phyloP scores from a whole-genome alignment of 2,888 invertebrate species.

The Erynnis tages region DNA sequence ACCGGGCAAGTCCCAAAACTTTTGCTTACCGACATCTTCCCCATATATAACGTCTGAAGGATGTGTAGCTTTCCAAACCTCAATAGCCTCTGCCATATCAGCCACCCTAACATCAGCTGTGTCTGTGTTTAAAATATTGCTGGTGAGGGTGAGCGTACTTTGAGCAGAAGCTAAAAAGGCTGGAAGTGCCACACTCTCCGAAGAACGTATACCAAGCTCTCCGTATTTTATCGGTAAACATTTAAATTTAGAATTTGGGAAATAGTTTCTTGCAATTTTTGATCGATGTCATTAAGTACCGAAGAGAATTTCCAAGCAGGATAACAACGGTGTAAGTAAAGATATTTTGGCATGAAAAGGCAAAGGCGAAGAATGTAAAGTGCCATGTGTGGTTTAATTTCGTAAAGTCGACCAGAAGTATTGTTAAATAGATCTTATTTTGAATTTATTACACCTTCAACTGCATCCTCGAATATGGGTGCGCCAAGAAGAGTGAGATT shows the following conservation, averaged over 20 bases:
- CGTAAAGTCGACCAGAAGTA: no score
- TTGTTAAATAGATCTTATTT: no score
- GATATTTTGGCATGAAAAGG: background rate
- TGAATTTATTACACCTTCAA: no score
- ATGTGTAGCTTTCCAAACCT: background rate
- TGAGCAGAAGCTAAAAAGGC: slow-evolving; percentile 7
- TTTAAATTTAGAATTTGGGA: slow-evolving; percentile 2
- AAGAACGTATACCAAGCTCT: background rate
- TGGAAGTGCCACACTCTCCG: slow-evolving; percentile 2
- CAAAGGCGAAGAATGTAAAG: slow-evolving; percentile 1
- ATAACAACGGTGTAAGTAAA: background rate
- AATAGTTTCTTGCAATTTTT: background rate
- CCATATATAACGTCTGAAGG: background rate
- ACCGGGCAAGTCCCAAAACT: background rate
- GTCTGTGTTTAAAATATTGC: background rate
- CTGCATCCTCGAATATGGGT: no score
- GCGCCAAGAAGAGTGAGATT: no score
- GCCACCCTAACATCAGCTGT: background rate
- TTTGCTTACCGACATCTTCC: background rate
- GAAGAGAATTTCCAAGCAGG: slow-evolving; percentile 8
- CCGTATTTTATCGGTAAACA: slow-evolving; percentile 7
- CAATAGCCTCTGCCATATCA: background rate
- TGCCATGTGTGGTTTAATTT: no score
- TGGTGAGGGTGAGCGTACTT: background rate
- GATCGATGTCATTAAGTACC: background rate